Percentiles rank a stretch among this genome's conserved stretches.
These are phyloP conservation scores for Ictalurus furcatus DNA, from an alignment of 2,113 vertebrate species.

Conservation along the genomic window DNA sequence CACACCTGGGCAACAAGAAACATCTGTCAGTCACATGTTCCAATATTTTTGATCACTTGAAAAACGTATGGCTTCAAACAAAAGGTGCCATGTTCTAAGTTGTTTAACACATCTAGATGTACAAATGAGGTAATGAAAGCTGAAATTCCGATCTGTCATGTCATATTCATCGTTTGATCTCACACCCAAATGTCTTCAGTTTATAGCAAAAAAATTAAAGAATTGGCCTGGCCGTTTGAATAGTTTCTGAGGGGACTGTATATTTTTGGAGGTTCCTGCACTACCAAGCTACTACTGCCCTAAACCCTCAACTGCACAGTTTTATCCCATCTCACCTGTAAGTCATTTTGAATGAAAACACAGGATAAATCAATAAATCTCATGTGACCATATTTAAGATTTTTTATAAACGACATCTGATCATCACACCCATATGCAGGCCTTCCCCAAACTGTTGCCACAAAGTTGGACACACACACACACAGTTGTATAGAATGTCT, in stretches of 20 bases:
- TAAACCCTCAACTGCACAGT: background rate
- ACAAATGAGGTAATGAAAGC: background rate
- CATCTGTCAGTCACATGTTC: too few relatives aligned
- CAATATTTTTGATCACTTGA: too few relatives aligned
- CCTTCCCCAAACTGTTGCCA: too few relatives aligned
- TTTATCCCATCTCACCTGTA: background rate
- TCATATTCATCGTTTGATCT: background rate
- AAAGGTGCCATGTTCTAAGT: too few relatives aligned
- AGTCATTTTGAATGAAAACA: background rate
- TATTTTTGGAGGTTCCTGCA: background rate
- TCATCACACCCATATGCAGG: too few relatives aligned
- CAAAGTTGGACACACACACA: too few relatives aligned
- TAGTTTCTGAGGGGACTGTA: background rate
- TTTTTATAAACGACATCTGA: background rate
- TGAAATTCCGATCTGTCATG: background rate
- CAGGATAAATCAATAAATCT: background rate
- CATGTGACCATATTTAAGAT: background rate
- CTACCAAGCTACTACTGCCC: background rate
- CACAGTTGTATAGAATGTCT: too few relatives aligned
- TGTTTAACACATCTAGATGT: too few relatives aligned
- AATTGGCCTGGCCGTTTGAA: background rate
- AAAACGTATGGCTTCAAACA: too few relatives aligned
- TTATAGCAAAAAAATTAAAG: background rate
- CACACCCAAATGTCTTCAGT: background rate
- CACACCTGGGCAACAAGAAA: too few relatives aligned